phyloP scores from a whole-genome alignment of 1,140 invertebrate genomes.

The Amphibalanus amphitrite region DNA sequence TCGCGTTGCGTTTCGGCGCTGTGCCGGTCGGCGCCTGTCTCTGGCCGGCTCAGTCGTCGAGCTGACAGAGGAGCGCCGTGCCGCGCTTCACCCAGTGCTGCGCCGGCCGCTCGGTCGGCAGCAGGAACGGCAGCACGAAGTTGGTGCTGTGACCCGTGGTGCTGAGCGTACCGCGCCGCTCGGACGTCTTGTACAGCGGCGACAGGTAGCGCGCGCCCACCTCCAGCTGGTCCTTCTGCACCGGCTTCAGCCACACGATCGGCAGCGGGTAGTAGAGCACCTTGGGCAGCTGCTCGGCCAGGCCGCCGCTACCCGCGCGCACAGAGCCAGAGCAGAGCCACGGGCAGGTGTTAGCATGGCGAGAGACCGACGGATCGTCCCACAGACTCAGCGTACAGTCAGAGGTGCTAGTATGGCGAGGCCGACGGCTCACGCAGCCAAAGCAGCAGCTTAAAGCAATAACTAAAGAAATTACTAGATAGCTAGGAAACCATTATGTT shows the following conservation, averaged over 20 bases:
- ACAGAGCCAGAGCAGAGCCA: slow-evolving; percentile 11
- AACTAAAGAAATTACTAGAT: no score
- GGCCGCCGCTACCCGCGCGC: slow-evolving; percentile 26
- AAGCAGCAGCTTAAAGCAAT: neutral
- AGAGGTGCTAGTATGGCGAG: neutral
- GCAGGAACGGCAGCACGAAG: slow-evolving; percentile 29
- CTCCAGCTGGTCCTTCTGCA: slow-evolving; percentile 25
- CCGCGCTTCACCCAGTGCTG: slow-evolving; percentile 34
- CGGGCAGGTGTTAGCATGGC: neutral
- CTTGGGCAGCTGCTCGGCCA: slow-evolving; percentile 40
- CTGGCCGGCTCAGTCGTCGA: slow-evolving; percentile 25
- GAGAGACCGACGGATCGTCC: no score
- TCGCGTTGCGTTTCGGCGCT: no score
- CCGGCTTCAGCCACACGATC: slow-evolving; percentile 69
- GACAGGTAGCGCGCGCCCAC: slow-evolving; percentile 22
- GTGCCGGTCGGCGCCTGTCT: no score
- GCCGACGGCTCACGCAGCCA: neutral
- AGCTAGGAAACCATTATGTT: neutral
- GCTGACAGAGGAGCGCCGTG: slow-evolving; percentile 32
- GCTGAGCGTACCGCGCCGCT: slow-evolving; percentile 29
- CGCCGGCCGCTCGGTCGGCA: slow-evolving; percentile 25
- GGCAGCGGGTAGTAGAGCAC: slow-evolving; percentile 31
- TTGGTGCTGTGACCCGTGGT: slow-evolving; percentile 37
- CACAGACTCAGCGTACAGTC: neutral
- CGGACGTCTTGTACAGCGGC: slow-evolving; percentile 36